phyloP scores from a whole-genome alignment of 1,140 invertebrate species.

The Sitophilus oryzae region DNA sequence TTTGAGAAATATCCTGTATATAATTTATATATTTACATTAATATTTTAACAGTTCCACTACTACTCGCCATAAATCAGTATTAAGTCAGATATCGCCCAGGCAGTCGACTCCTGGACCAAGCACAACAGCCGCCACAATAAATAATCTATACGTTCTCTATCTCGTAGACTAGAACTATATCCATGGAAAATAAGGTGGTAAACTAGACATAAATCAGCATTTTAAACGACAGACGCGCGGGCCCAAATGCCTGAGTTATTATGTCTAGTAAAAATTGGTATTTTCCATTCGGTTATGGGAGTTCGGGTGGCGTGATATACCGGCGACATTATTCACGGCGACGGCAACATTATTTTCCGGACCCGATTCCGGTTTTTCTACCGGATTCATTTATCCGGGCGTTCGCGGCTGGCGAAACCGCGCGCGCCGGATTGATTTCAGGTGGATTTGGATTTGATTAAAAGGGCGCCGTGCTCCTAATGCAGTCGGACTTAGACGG shows the following conservation, averaged over 20 bases:
- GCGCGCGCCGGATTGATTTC: constrained; percentile 16
- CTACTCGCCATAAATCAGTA: no score
- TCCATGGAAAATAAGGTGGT: constrained; percentile 24
- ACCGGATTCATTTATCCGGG: constrained; percentile 22
- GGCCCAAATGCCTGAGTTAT: constrained; percentile 25
- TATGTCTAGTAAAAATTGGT: constrained; percentile 28
- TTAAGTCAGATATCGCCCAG: no score
- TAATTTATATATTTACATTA: no score
- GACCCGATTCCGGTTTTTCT: constrained; percentile 22
- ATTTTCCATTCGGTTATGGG: constrained; percentile 27
- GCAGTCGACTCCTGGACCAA: no score
- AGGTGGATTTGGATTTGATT: constrained; percentile 17
- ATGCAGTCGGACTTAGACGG: no score
- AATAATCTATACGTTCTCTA: no score
- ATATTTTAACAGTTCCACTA: no score
- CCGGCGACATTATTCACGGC: constrained; percentile 21
- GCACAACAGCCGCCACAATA: no score
- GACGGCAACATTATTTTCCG: constrained; percentile 25
- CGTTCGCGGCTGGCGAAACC: constrained; percentile 13
- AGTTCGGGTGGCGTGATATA: constrained; percentile 22
- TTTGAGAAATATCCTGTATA: no score
- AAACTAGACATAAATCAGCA: constrained; percentile 26
- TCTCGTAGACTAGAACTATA: constrained; percentile 16
- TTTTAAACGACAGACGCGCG: constrained; percentile 25
- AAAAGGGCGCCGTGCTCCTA: no score